phyloP scores from a whole-genome alignment of 2,113 vertebrate genomes.

The Mesoclemmys tuberculata region DNA sequence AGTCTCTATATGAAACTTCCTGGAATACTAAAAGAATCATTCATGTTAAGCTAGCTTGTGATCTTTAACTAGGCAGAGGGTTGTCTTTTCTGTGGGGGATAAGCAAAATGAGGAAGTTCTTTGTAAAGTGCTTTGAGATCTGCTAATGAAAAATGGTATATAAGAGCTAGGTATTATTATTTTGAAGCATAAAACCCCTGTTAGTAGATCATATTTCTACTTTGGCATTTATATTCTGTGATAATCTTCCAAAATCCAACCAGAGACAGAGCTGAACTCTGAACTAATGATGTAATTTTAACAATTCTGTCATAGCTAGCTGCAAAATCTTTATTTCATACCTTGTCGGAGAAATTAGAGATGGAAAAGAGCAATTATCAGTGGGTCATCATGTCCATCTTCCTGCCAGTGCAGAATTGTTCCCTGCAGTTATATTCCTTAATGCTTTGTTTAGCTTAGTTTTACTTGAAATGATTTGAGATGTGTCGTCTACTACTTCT shows the following conservation, averaged over 20 bases:
- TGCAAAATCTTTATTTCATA: not conserved
- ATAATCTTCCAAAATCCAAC: not conserved
- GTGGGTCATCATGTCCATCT: rapidly evolving
- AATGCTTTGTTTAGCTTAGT: not conserved
- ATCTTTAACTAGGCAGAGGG: slow-evolving; percentile 24
- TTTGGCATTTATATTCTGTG: not conserved
- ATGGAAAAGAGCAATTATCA: not conserved
- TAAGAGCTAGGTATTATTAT: not conserved
- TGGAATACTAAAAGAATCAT: not conserved
- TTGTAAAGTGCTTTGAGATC: not conserved
- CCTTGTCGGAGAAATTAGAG: not conserved
- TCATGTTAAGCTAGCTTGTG: slow-evolving; percentile 17
- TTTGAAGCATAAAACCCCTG: not conserved
- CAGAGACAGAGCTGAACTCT: not conserved
- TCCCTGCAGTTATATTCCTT: rapidly evolving
- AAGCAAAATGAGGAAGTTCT: slow-evolving; percentile 24
- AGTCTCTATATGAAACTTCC: not conserved
- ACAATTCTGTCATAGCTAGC: not conserved
- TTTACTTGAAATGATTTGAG: not conserved
- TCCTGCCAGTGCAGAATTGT: not conserved
- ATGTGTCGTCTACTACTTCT: not conserved
- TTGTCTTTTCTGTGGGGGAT: slow-evolving; percentile 16
- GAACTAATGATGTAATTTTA: not conserved
- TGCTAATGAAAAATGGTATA: not conserved
- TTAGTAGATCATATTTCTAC: not conserved